Percentiles rank a stretch among this genome's conserved stretches.
Evolutionary conservation across 1,140 invertebrate genomes (phyloP).

Genomic region (Zaprionus lachaisei): DNA sequence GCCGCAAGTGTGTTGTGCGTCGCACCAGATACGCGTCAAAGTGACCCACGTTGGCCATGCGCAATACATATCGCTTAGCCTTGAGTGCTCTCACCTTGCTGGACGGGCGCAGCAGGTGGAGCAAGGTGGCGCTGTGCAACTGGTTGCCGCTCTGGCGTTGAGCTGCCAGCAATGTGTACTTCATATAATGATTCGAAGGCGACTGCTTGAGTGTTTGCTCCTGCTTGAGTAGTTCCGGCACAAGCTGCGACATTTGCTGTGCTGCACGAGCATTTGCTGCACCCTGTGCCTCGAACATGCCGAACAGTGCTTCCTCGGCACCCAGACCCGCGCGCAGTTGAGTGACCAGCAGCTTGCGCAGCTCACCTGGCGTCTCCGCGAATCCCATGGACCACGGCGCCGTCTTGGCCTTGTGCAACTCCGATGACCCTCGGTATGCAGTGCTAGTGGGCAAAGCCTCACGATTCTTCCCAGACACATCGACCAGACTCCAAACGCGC

Average conservation of each 20-base stretch:
- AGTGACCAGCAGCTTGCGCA: slow-evolving; percentile 89
- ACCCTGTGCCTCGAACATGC: slow-evolving; percentile 91
- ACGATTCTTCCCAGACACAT: slow-evolving; percentile 91
- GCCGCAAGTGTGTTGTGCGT: slow-evolving; percentile 57
- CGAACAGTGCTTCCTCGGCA: slow-evolving; percentile 91
- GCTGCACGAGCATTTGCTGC: slow-evolving; percentile 81
- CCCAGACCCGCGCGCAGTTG: slow-evolving; percentile 90
- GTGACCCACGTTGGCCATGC: slow-evolving; percentile 90
- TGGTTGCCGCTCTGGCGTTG: slow-evolving; percentile 90
- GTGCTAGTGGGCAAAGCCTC: slow-evolving; percentile 87
- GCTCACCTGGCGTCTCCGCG: slow-evolving; percentile 91
- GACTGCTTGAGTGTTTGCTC: slow-evolving; percentile 92
- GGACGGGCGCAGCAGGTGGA: slow-evolving; percentile 88
- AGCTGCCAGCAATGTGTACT: slow-evolving; percentile 91
- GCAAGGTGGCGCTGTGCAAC: slow-evolving; percentile 89
- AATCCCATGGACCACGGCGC: slow-evolving; percentile 92
- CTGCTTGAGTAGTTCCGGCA: slow-evolving; percentile 91
- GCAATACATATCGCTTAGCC: slow-evolving; percentile 87
- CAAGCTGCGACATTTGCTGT: slow-evolving; percentile 88
- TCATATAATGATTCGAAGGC: slow-evolving; percentile 90
- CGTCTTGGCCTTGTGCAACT: slow-evolving; percentile 85
- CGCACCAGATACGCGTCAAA: slow-evolving; percentile 89
- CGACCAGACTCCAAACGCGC: slow-evolving; percentile 91
- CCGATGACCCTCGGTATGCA: slow-evolving; percentile 70
- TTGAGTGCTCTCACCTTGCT: slow-evolving; percentile 82